Evolutionary conservation across 2,888 invertebrate genomes (phyloP).

Genomic region (Biston betularia): DNA sequence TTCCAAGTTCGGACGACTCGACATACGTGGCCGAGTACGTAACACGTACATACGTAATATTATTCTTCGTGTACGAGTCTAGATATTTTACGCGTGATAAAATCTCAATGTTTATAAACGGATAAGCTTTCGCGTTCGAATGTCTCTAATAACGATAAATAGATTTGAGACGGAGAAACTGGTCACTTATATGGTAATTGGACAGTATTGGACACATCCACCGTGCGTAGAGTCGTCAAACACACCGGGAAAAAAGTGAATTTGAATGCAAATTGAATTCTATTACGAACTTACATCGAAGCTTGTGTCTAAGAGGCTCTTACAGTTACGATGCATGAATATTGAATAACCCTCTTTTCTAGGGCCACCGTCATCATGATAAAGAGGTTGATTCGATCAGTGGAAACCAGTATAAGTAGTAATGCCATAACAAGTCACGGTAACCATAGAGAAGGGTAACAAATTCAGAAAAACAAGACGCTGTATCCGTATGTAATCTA

Average conservation of each 20-base stretch:
- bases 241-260: slow-evolving; percentile 49
- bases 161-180: slow-evolving; percentile 26
- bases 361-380: slow-evolving; percentile 39
- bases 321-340: slow-evolving; percentile 46
- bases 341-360: slow-evolving; percentile 50
- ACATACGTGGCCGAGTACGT: not conserved
- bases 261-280: slow-evolving; percentile 55
- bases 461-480: too few relatives aligned
- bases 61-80: slow-evolving; percentile 10
- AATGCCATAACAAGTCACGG: not conserved
- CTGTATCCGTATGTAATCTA: too few relatives aligned
- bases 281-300: slow-evolving; percentile 51
- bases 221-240: slow-evolving; percentile 36
- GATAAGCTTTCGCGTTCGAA: slow-evolving; percentile 25
- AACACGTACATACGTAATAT: not conserved
- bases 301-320: slow-evolving; percentile 54
- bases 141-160: slow-evolving; percentile 27
- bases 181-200: slow-evolving; percentile 39
- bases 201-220: slow-evolving; percentile 38
- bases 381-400: not conserved
- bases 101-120: slow-evolving; percentile 18
- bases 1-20: slow-evolving; percentile 10
- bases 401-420: not conserved
- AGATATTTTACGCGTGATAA: slow-evolving; percentile 16
- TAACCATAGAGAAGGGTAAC: not conserved